Conservation (phyloP, 1,140 invertebrate species). For the Leptinotarsa lineolata region DNA sequence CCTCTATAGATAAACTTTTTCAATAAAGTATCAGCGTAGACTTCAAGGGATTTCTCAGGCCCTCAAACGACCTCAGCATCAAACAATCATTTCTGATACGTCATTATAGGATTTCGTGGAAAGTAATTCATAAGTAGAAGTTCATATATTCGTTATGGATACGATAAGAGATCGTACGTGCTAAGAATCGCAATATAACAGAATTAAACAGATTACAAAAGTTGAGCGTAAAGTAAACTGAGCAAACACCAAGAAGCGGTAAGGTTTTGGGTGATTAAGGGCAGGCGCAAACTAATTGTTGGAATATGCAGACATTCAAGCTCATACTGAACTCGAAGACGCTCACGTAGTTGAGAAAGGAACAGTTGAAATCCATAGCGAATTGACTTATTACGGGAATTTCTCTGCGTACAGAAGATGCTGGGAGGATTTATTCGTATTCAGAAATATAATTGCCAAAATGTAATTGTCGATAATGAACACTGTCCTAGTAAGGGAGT, state of each 20-base stretch:
- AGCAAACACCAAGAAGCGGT: slow-evolving; percentile 29
- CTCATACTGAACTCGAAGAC: slow-evolving; percentile 11
- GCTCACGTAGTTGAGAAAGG: slow-evolving; percentile 11
- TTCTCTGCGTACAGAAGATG: background rate
- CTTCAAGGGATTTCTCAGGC: no score
- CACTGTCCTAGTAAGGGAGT: no score
- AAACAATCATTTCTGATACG: no score
- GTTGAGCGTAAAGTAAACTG: slow-evolving; percentile 28
- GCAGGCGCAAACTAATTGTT: slow-evolving; percentile 25
- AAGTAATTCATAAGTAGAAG: slow-evolving; percentile 30
- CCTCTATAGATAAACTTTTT: no score
- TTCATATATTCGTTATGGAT: slow-evolving; percentile 27
- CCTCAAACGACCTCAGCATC: no score
- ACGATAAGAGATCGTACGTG: slow-evolving; percentile 27
- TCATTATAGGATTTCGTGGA: background rate
- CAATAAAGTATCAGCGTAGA: no score
- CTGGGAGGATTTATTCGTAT: no score
- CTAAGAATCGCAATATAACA: slow-evolving; percentile 26
- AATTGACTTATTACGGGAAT: slow-evolving; percentile 1
- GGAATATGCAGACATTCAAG: slow-evolving; percentile 17
- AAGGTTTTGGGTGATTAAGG: slow-evolving; percentile 29
- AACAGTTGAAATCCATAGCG: slow-evolving; percentile 8
- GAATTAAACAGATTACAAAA: slow-evolving; percentile 32
- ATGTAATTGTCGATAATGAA: no score
- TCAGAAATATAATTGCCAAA: no score